Evolutionary conservation across 2,888 invertebrate genomes (phyloP).

Genomic region (Drosophila infuscata): DNA sequence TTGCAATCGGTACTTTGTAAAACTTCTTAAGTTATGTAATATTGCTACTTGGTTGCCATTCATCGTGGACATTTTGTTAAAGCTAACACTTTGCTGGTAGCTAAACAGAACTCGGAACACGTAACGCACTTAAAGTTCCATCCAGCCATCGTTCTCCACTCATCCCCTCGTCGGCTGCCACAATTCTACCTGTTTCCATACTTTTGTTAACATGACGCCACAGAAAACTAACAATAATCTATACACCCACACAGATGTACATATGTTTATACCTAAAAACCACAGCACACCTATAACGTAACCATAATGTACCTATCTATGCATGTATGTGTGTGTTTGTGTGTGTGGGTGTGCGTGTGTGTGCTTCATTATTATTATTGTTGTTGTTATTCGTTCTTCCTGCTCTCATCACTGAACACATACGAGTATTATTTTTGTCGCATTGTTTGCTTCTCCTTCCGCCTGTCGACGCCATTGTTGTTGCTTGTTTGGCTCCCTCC

Average conservation of each 20-base stretch:
- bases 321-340: conserved; percentile 16
- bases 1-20: not conserved
- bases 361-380: conserved; percentile 58
- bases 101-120: conserved; percentile 10
- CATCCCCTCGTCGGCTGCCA: not conserved
- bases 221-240: conserved; percentile 70
- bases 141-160: not conserved
- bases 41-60: not conserved
- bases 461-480: conserved; percentile 70
- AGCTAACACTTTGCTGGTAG: conserved; percentile 18
- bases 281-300: conserved; percentile 61
- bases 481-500: conserved; percentile 31
- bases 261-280: conserved; percentile 14
- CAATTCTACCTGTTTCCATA: conserved; percentile 49
- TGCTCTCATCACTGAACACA: conserved; percentile 36
- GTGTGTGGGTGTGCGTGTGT: conserved; percentile 29
- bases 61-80: too few species aligned
- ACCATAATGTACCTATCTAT: conserved; percentile 40
- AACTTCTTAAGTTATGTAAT: not conserved
- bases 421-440: conserved; percentile 70
- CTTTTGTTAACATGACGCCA: conserved; percentile 75
- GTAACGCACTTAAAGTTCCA: conserved; percentile 43
- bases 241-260: conserved; percentile 26
- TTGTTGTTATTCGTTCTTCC: conserved; percentile 57
- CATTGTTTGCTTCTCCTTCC: conserved; percentile 73